Conservation (phyloP, 2,113 vertebrate genomes). For the Solenodon paradoxus region DNA sequence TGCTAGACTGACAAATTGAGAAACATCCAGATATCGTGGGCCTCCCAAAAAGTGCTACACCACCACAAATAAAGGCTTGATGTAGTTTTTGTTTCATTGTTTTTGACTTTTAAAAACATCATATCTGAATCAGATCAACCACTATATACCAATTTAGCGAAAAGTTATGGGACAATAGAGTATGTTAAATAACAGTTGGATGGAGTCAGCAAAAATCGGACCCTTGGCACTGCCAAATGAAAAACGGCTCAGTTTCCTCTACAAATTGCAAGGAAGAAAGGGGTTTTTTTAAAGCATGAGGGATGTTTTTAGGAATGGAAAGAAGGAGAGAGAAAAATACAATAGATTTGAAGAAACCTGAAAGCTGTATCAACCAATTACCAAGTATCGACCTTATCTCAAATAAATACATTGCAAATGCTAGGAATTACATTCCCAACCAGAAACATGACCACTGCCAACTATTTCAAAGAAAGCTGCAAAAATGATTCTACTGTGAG, state of each 20-base stretch:
- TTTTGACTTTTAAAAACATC: background rate
- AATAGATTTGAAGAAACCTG: background rate
- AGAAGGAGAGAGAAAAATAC: background rate
- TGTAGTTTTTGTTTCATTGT: too few relatives aligned
- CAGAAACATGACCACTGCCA: background rate
- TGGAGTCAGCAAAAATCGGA: background rate
- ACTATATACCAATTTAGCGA: background rate
- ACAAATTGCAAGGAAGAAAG: background rate
- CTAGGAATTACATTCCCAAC: background rate
- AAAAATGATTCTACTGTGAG: background rate
- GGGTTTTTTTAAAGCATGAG: accelerated
- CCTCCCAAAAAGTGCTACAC: background rate
- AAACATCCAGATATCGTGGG: background rate
- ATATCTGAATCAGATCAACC: background rate
- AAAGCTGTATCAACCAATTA: background rate
- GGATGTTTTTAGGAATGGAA: too few relatives aligned
- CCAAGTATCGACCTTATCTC: background rate
- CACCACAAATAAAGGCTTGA: background rate
- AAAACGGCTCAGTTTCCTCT: background rate
- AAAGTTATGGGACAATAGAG: background rate
- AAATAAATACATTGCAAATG: background rate
- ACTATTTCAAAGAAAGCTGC: background rate
- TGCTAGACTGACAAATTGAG: background rate
- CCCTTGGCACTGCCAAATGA: background rate
- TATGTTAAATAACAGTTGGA: background rate